phyloP scores from a whole-genome alignment of 2,113 vertebrate species.

The Procapra przewalskii region DNA sequence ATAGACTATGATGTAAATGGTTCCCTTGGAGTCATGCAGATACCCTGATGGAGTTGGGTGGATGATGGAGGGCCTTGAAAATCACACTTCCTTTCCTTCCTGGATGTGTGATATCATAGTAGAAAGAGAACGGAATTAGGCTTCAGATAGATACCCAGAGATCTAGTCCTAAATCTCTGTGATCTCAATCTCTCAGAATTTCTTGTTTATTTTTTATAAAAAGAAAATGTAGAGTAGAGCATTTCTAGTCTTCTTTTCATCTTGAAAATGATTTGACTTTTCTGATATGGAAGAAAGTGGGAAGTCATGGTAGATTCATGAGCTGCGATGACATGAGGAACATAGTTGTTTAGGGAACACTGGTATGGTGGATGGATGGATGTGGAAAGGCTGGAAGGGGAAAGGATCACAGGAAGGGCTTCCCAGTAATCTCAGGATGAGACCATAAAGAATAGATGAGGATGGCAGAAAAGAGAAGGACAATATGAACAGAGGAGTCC shows the following conservation, averaged over 20 bases:
- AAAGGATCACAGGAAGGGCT: neutral
- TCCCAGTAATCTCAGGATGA: neutral
- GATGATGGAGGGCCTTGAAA: neutral
- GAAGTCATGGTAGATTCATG: neutral
- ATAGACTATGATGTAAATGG: neutral
- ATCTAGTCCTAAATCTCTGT: neutral
- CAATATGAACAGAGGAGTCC: neutral
- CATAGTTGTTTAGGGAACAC: neutral
- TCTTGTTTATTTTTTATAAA: conserved; percentile 7
- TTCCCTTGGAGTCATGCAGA: neutral
- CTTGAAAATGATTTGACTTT: neutral
- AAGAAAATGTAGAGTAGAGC: neutral
- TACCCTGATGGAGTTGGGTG: neutral
- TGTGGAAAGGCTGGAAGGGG: neutral
- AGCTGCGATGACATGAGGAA: neutral
- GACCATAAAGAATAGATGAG: neutral
- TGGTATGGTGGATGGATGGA: neutral
- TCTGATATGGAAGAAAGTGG: neutral
- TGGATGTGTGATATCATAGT: neutral
- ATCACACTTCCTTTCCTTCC: neutral
- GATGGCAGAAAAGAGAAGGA: neutral
- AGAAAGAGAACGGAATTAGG: neutral
- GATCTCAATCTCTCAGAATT: neutral
- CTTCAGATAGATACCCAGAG: neutral
- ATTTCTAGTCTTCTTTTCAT: neutral